Conservation (phyloP, 2,797 vertebrate species). For the Phalanger gymnotis region DNA sequence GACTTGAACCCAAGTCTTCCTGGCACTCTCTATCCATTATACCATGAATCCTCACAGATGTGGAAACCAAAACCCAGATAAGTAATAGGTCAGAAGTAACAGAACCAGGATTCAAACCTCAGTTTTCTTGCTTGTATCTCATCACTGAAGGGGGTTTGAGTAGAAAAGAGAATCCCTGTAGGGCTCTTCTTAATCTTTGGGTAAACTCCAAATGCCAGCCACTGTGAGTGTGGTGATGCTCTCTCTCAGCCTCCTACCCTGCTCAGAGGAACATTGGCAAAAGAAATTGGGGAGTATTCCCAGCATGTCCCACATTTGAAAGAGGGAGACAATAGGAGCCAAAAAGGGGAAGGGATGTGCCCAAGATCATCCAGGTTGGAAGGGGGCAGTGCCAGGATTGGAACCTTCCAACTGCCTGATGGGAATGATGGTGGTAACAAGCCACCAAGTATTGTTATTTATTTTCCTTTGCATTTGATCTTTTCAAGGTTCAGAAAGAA, state of each 20-base stretch:
- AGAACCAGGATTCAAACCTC: not conserved
- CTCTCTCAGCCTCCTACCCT: not conserved
- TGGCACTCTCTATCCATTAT: not conserved
- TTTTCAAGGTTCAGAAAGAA: not conserved
- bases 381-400: not conserved
- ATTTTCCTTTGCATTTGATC: conserved; percentile 29
- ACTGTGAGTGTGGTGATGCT: not conserved
- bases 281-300: conserved; percentile 25
- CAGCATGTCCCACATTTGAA: not conserved
- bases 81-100: not conserved
- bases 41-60: not conserved
- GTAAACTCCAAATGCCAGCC: not conserved
- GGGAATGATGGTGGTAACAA: conserved; percentile 20
- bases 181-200: not conserved
- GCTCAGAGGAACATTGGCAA: not conserved
- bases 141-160: not conserved
- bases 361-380: not conserved
- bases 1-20: not conserved
- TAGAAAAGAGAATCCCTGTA: not conserved
- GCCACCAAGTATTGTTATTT: not conserved
- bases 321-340: not conserved
- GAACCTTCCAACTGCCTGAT: conserved; percentile 3
- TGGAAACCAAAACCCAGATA: not conserved
- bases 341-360: not conserved
- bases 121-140: not conserved